Evolutionary conservation across 2,797 vertebrate genomes (phyloP), one percentile per base, ranked within the genome.

Genomic region (Dendrocincla fuliginosa): DNA sequence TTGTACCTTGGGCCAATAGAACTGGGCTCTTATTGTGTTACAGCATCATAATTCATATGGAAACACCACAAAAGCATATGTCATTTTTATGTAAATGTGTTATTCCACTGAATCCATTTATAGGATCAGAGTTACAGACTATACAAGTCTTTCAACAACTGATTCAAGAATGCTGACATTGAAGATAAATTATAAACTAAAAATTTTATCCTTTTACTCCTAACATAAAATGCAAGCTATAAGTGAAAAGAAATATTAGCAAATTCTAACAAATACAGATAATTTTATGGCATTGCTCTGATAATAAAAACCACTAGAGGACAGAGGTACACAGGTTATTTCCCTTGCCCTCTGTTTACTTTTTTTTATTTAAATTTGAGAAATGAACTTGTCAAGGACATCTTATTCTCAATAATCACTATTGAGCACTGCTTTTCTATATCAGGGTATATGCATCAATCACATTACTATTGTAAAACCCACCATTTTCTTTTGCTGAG

Each of bases 301-400:
- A 27, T 53, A 91, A 53, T 7, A 77, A 87, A 76, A 73, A 16
- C 33, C 41, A 52, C 25, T 53, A 27, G 28, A 89, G 50, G 19
- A 89, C 32, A 82, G 37, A 91, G n/a, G 35, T 49, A 30, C 14
- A 52, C 6, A 60, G 8, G 12, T 84, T 78, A 63, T 63, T 35
- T 64, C 14, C 30, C 19, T 0, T 27, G 0, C 11, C 14, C 15
- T 22, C 25, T 5, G 4, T 84, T 81, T 50, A 79, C 55, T 76
- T 84, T 47, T 6, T 24, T 77, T 81, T 41, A 64, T 60, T 32
- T 74, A 41, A 65, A 79, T 80, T 30, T 77, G 39, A 94, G 60
- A 69, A 77, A 53, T 22, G 2, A 87, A 65, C 50, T 61, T 57
- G 18, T 25, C 76, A 69, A 42, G 35, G 39, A 67, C 73, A 84